Evolutionary conservation across 2,888 invertebrate species (phyloP).

Genomic region (Leucophenga maculata): DNA sequence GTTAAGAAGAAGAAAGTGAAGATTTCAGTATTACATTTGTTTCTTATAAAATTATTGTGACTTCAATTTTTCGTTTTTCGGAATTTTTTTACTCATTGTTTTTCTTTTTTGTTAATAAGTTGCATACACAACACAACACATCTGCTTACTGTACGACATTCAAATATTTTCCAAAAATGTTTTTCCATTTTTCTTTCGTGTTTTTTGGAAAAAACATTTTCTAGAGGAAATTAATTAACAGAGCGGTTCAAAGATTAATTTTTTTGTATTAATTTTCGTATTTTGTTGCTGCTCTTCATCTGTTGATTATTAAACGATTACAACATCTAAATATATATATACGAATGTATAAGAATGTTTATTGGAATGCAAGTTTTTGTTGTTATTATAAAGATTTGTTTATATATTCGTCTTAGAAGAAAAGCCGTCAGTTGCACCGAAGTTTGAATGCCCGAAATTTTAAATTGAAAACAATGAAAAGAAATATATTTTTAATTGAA

Average conservation of each 20-base stretch:
- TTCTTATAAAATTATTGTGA: constrained; percentile 55
- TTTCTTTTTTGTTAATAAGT: constrained; percentile 22
- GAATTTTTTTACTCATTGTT: constrained; percentile 42
- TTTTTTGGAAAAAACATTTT: not conserved
- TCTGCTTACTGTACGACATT: constrained; percentile 19
- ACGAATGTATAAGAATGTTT: not conserved
- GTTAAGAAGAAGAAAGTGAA: constrained; percentile 20
- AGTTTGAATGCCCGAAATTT: too few species aligned
- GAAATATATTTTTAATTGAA: too few species aligned
- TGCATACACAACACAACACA: constrained; percentile 36
- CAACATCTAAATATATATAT: constrained; percentile 1
- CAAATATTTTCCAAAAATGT: constrained; percentile 7
- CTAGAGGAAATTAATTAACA: constrained; percentile 54
- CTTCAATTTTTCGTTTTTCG: constrained; percentile 30
- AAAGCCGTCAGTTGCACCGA: constrained; percentile 32
- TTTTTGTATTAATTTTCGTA: constrained; percentile 46
- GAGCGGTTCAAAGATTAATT: constrained; percentile 65
- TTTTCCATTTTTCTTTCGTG: not conserved
- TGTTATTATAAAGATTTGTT: constrained; percentile 29
- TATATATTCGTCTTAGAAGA: constrained; percentile 37
- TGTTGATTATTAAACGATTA: constrained; percentile 19
- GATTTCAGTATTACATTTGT: constrained; percentile 55
- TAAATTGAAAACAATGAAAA: too few species aligned
- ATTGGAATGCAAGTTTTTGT: constrained; percentile 10
- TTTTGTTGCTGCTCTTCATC: constrained; percentile 7